phyloP scores from a whole-genome alignment of 1,140 invertebrate species.

The Ips nitidus region DNA sequence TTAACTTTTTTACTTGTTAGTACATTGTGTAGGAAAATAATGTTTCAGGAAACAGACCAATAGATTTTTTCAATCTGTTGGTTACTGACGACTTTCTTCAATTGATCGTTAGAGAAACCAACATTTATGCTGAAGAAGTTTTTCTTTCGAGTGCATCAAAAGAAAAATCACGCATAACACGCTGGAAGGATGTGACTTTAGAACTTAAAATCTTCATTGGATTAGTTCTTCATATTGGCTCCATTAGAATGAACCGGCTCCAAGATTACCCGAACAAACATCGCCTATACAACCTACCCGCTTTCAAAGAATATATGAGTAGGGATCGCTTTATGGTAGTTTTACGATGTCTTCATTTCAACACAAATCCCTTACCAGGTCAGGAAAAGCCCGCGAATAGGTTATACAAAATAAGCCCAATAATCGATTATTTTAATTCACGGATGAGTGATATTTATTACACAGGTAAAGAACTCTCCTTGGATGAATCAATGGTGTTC shows the following conservation, averaged over 20 bases:
- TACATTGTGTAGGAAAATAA: conserved; percentile 2
- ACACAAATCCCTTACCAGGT: conserved; percentile 13
- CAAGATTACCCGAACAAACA: conserved; percentile 43
- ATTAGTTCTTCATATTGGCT: conserved; percentile 36
- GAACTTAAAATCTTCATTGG: conserved; percentile 40
- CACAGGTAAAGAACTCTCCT: conserved; percentile 36
- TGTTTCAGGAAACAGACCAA: conserved; percentile 1
- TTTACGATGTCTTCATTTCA: conserved; percentile 40
- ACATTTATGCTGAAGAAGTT: conserved; percentile 35
- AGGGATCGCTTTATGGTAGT: conserved; percentile 42
- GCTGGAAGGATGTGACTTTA: conserved; percentile 35
- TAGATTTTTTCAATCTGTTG: conserved; percentile 20
- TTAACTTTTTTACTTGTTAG: neutral
- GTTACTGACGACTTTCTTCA: conserved; percentile 30
- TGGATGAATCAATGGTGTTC: conserved; percentile 44
- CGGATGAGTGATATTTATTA: conserved; percentile 40
- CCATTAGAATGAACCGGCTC: conserved; percentile 33
- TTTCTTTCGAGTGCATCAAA: conserved; percentile 22
- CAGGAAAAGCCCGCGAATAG: conserved; percentile 13
- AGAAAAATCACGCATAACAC: conserved; percentile 29
- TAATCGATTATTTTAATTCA: conserved; percentile 34
- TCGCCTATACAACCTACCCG: conserved; percentile 32
- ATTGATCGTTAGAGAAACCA: conserved; percentile 31
- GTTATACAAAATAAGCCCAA: conserved; percentile 29
- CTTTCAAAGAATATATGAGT: conserved; percentile 38